Percentiles rank a stretch among this genome's conserved stretches.
Evolutionary conservation across 2,888 invertebrate species (phyloP).

Genomic region (Mechanitis messenoides): DNA sequence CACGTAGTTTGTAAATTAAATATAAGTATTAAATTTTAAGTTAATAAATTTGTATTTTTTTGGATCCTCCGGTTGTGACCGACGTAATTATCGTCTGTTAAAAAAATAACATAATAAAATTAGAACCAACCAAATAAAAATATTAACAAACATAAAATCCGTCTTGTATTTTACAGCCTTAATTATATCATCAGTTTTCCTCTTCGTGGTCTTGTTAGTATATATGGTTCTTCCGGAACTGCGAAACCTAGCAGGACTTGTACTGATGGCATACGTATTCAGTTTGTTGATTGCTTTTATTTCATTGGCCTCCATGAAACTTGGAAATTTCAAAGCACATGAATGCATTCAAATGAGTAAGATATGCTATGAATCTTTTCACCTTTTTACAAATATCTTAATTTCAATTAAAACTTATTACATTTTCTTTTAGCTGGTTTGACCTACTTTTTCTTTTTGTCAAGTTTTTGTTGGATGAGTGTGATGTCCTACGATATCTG

Average conservation of each 20-base stretch:
- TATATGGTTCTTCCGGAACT: constrained; percentile 20
- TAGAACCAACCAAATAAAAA: no score
- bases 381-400: no score
- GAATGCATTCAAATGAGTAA: constrained; percentile 34
- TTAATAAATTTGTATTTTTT: no score
- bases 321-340: constrained; percentile 37
- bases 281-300: constrained; percentile 79
- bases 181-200: constrained; percentile 16
- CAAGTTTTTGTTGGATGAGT: constrained; percentile 65
- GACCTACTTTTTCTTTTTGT: constrained; percentile 52
- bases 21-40: no score
- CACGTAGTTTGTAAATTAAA: no score
- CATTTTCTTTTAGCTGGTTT: constrained; percentile 43
- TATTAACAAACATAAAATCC: neutral
- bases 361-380: constrained; percentile 12
- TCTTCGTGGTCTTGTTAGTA: constrained; percentile 13
- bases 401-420: no score
- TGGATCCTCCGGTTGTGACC: no score
- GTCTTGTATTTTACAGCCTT: constrained; percentile 17
- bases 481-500: constrained; percentile 66
- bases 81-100: no score
- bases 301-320: constrained; percentile 71
- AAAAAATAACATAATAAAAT: no score
- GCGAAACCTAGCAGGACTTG: constrained; percentile 81
- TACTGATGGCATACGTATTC: constrained; percentile 82